Evolutionary conservation across 1,140 invertebrate genomes (phyloP).

Genomic region (Cydia strobilella): DNA sequence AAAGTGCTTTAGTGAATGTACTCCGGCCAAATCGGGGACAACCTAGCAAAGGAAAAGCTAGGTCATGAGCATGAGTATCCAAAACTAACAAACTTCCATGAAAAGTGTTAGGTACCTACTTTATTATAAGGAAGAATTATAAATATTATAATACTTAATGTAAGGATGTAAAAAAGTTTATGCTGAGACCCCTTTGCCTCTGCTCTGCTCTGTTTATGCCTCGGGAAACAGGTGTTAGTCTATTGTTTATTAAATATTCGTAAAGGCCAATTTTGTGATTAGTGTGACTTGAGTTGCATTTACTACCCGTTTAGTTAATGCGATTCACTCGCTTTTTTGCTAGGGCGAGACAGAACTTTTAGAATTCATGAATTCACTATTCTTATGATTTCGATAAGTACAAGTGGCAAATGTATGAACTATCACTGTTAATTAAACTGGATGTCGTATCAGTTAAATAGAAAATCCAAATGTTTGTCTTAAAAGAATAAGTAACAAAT

Average conservation of each 20-base stretch:
- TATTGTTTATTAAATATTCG: background rate
- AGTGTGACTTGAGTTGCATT: background rate
- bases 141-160: too few species aligned
- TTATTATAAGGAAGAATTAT: too few species aligned
- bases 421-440: too few species aligned
- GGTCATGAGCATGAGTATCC: background rate
- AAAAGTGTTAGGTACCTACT: background rate
- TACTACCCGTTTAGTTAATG: too few species aligned
- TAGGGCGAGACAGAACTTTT: too few species aligned
- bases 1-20: slow-evolving; percentile 11
- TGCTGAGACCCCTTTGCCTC: too few species aligned
- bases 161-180: background rate
- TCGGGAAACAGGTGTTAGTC: background rate
- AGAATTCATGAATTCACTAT: too few species aligned
- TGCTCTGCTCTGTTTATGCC: too few species aligned
- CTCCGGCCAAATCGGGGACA: background rate
- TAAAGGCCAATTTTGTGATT: background rate
- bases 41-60: background rate
- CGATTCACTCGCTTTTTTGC: too few species aligned
- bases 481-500: background rate
- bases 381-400: too few species aligned
- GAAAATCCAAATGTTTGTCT: background rate
- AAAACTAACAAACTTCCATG: background rate
- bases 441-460: background rate
- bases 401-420: too few species aligned